Base-by-base conservation (phyloP, 2,113 vertebrate species). In the Ophiodon elongatus region DNA sequence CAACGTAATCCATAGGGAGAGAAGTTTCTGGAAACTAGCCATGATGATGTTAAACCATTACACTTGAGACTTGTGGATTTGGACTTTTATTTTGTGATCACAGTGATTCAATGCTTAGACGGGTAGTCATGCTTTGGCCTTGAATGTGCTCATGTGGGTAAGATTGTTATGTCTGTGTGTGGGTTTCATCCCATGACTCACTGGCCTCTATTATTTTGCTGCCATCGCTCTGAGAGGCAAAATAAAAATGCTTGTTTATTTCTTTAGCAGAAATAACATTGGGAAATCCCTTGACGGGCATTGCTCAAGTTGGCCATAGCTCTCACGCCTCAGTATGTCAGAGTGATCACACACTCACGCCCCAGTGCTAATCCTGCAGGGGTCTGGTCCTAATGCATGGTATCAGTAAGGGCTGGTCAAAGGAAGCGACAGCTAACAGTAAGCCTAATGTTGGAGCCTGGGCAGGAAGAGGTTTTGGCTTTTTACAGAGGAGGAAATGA, bases 161-260 rank as follows among this genome's bases (percentile, higher is more conserved):
- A 14, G 14, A 82, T 83, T 91, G 89, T 92, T 93, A 89, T 92
- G 91, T 92, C 91, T 92, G 79, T 70, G n/a, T 67, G 64, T 35
- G 37, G 85, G 71, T 85, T 85, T 88, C 35, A 57, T 63, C 29
- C 56, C 11, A 33, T 92, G 90, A 93, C 75, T 92, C 92, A 93
- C 29, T 57, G 59, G 57, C 62, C 59, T 85, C 78, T 70, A 76
- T 89, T 87, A 82, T 89, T 87, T 83, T 75, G 13, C 83, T 74
- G 78, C 59, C 68, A 52, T 85, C 21, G 31, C 76, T 65, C 31
- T 29, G 71, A 80, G 84, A 43, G 59, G 68, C 14, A 0, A 73
- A 82, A 87, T 90, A 71, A 80, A 86, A 87, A 80, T 78, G 65
- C 79, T 84, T 84, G 78, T 89, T 73, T 90, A 33, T 86, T 80